Evolutionary conservation across 2,113 vertebrate species (phyloP), one percentile per base, ranked within the genome.

Genomic region (Spizaetus ornatus): DNA sequence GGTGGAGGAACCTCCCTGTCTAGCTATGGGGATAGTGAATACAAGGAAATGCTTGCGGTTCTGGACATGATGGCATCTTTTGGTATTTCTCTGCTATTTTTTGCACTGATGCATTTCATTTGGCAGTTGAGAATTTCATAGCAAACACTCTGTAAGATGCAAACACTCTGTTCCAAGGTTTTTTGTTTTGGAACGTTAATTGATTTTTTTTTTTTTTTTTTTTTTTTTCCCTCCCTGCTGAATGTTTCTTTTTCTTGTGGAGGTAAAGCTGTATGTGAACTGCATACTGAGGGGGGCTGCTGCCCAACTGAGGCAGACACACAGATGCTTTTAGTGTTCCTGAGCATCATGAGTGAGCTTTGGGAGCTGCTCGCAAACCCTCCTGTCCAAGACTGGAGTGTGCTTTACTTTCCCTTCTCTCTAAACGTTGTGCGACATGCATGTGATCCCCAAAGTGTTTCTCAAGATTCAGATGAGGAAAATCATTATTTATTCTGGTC

Each of bases 21-120:
- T 97, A 94, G 95, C 95, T 96, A 90, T 94, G 96, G 95, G 96
- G 67, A 63, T 26, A 70, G 84, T 97, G 95, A 97, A 96, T 96
- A 96, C 96, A 88, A 97, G 97, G 96, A 97, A 97, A 97, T 97
- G 93, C 91, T 97, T 97, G 96, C 71, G 89, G 97, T 97, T 96
- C 95, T 96, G 95, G 89, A n/a, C 50, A 23, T 7, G 93, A 90
- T 96, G 95, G 93, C 94, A 96, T 96, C 91, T 47, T 90, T 85
- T 86, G 91, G 87, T 87, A 88, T 96, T 97, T 88, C 86, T 96
- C 94, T 93, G 93, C 93, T 97, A 93, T 95, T 95, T 96, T 96
- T 95, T 91, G 81, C 94, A 80, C 91, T 91, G 53, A 62, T 97
- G 81, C 84, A 71, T 95, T 95, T 97, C 58, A 43, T 90, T 93